Evolutionary conservation across 2,888 invertebrate genomes (phyloP).

Genomic region (Lasius platythorax): DNA sequence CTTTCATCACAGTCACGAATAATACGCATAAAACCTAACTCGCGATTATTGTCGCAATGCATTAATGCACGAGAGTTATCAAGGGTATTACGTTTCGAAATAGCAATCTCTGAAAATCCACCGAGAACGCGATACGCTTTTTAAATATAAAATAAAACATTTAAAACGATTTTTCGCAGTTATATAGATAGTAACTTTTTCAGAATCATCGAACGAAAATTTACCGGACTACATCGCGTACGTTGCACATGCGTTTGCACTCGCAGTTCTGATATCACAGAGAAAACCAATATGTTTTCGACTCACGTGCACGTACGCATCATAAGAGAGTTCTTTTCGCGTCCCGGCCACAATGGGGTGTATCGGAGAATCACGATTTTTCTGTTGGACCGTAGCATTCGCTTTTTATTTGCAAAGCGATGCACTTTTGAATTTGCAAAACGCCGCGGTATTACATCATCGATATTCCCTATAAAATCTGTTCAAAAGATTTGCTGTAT

Average conservation of each 20-base stretch:
- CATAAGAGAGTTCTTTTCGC: constrained; percentile 51
- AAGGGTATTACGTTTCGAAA: constrained; percentile 13
- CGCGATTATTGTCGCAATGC: neutral
- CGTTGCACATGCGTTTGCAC: constrained; percentile 29
- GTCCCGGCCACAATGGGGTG: constrained; percentile 27
- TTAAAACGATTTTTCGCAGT: constrained; percentile 23
- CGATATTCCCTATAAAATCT: neutral
- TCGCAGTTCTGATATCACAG: constrained; percentile 57
- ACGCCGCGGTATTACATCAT: neutral
- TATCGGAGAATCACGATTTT: constrained; percentile 42
- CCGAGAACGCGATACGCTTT: neutral
- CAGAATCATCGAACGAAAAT: constrained; percentile 16
- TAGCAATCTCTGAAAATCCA: neutral
- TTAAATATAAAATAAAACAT: constrained; percentile 4
- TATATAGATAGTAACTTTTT: constrained; percentile 32
- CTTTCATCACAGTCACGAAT: neutral
- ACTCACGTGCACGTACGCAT: constrained; percentile 39
- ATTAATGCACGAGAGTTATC: constrained; percentile 27
- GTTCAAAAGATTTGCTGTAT: neutral
- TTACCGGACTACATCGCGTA: constrained; percentile 29
- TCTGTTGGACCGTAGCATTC: constrained; percentile 27
- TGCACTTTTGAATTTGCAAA: constrained; percentile 30
- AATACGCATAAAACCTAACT: neutral
- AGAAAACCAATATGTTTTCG: constrained; percentile 41
- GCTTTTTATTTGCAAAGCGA: constrained; percentile 41